phyloP scores from a whole-genome alignment of 2,113 vertebrate genomes.

The Circaetus gallicus region DNA sequence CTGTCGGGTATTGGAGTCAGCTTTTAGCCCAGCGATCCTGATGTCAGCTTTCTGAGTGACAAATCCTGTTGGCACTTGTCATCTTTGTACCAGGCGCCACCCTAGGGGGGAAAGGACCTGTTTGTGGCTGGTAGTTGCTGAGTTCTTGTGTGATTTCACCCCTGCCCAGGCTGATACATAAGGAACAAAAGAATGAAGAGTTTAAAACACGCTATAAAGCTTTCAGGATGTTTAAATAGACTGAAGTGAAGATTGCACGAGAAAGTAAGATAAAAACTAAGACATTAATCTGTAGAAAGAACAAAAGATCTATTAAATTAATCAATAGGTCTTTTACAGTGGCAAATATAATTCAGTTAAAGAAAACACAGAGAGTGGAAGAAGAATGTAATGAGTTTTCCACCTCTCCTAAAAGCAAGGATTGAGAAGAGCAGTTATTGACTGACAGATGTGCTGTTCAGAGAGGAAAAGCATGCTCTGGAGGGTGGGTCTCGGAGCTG shows the following conservation, averaged over 20 bases:
- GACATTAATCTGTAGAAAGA: not conserved
- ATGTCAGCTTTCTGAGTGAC: slow-evolving; percentile 29
- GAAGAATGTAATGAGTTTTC: slow-evolving; percentile 28
- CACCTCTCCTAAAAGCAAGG: not conserved
- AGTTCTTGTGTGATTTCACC: slow-evolving; percentile 1
- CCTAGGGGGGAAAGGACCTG: not conserved
- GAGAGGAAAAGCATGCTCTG: not conserved
- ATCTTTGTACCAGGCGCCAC: not conserved
- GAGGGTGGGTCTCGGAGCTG: fast-evolving
- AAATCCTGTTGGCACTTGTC: slow-evolving; percentile 16
- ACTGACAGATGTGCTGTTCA: not conserved
- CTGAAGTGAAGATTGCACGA: not conserved
- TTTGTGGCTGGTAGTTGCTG: not conserved
- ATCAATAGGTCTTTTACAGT: slow-evolving; percentile 42
- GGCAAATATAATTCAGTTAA: slow-evolving; percentile 42
- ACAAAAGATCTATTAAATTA: slow-evolving; percentile 36
- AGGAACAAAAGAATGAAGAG: not conserved
- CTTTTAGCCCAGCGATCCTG: not conserved
- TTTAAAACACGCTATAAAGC: not conserved
- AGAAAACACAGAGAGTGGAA: not conserved
- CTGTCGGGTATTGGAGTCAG: not conserved
- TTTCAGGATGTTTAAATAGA: not conserved
- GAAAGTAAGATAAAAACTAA: not conserved
- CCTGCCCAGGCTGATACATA: not conserved
- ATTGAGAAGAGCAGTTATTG: not conserved